Evolutionary conservation across 2,797 vertebrate species (phyloP).

Genomic region (Pseudochaenichthys georgianus): DNA sequence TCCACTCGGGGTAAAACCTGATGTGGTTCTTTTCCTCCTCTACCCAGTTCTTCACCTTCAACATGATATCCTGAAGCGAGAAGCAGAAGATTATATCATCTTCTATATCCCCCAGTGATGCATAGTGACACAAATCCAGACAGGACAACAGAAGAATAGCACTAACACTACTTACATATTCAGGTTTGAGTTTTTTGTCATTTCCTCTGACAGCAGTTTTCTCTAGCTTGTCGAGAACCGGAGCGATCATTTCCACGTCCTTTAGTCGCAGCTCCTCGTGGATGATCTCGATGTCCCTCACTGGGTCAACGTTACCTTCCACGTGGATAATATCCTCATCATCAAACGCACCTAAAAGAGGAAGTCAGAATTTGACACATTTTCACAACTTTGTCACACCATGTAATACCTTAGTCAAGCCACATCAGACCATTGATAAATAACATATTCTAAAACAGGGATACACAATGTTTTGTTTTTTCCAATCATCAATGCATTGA

Average conservation of each 20-base stretch:
- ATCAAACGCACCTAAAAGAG: slow-evolving; percentile 92
- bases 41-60: slow-evolving; percentile 96
- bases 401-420: too few species aligned
- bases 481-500: too few species aligned
- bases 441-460: too few species aligned
- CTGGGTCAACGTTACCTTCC: slow-evolving; percentile 96
- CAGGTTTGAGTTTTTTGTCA: slow-evolving; percentile 98
- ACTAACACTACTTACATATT: slow-evolving; percentile 91
- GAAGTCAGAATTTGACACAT: neutral
- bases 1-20: slow-evolving; percentile 96
- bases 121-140: neutral
- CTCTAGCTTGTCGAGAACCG: slow-evolving; percentile 96
- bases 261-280: slow-evolving; percentile 96
- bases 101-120: neutral
- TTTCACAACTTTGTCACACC: neutral
- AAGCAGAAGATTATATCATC: slow-evolving; percentile 26
- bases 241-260: slow-evolving; percentile 94
- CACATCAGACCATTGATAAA: too few species aligned
- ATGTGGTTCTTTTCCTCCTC: slow-evolving; percentile 96
- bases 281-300: slow-evolving; percentile 90
- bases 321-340: slow-evolving; percentile 98
- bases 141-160: neutral
- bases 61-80: slow-evolving; percentile 93
- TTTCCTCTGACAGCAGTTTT: slow-evolving; percentile 95
- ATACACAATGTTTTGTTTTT: too few species aligned